Base-by-base conservation (phyloP, 2,797 vertebrate species). In the Sorex maritimensis region DNA sequence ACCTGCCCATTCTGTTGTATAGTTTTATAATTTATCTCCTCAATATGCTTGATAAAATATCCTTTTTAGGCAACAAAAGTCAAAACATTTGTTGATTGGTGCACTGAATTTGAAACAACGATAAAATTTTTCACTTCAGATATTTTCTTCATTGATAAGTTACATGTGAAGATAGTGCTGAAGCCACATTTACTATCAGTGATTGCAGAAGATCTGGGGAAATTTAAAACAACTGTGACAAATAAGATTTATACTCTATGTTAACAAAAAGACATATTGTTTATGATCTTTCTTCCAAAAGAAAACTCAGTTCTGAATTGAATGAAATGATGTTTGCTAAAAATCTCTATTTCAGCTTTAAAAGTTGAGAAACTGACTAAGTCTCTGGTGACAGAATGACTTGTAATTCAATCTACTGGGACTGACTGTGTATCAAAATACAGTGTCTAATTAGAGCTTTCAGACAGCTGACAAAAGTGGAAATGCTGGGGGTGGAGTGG, bases 371-470 rank as follows among this genome's bases (percentile, higher is more conserved):
- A 67, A 12, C 24, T 63, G 61, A 63, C 61, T 26, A 65, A 28
- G 26, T 91, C 26, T 91, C 63, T 90, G 19, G 44, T 12, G 38
- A 49, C 30, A 44, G 30, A 38, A 3, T 49, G 24, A 80, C 67
- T 78, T 94, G 41, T 52, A 87, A 92, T 67, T 87, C 82, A 93
- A 81, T 23, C 73, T 61, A 6, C 26, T 83, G 10, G 28, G 24
- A 6, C 15, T 38, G 38, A 2, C 6, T 80, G 1, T 30, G 80
- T 68, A 8, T 90, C 44, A 85, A 75, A 89, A 28, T 6, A 52
- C 44, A 85, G 17, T 63, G 34, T 95, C 90, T 86, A 92, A 93
- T 73, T 88, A 92, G 72, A 86, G 12, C 21, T 91, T 94, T 79
- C 10, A 83, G 34, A 84, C 13, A 88, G 26, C 41, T 92, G 93